A percentile compares a stretch with the other conserved stretches of the same genome.
phyloP scores from a whole-genome alignment of 2,888 invertebrate species.

The Eurois occulta region DNA sequence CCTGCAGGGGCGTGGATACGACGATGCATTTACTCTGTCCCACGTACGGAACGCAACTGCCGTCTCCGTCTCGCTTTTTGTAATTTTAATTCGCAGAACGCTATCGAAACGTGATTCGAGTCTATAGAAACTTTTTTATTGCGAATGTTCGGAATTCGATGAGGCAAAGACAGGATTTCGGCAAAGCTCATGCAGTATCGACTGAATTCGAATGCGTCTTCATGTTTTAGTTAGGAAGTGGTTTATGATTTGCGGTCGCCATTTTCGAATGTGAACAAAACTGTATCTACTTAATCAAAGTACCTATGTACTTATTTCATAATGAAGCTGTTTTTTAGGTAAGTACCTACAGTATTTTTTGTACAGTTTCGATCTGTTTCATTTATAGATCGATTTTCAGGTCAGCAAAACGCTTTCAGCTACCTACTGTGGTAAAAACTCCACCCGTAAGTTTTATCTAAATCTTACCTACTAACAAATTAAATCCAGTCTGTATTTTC shows the following conservation, averaged over 20 bases:
- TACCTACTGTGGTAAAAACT: neutral
- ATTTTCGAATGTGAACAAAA: slow-evolving; percentile 36
- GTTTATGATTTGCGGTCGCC: slow-evolving; percentile 38
- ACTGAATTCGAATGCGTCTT: slow-evolving; percentile 74
- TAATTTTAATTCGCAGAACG: slow-evolving; percentile 90
- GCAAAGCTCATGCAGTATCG: slow-evolving; percentile 78
- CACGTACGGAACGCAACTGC: slow-evolving; percentile 75
- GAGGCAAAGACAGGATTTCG: slow-evolving; percentile 83
- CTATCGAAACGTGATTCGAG: slow-evolving; percentile 89
- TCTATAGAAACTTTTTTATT: slow-evolving; percentile 87
- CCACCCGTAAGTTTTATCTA: neutral
- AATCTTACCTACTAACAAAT: neutral
- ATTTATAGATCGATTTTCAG: too few species aligned
- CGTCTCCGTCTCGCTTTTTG: slow-evolving; percentile 88
- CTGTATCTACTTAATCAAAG: slow-evolving; percentile 11
- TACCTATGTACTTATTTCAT: neutral
- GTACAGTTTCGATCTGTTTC: neutral
- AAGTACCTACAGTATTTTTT: neutral
- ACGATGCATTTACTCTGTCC: slow-evolving; percentile 90
- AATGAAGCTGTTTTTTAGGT: neutral
- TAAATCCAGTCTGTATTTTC: neutral
- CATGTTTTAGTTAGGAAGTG: slow-evolving; percentile 54
- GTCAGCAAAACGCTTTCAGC: neutral
- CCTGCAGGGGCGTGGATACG: slow-evolving; percentile 90
- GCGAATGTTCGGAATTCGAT: slow-evolving; percentile 85